Conservation (phyloP, 2,113 vertebrate species). For the Tympanuchus pallidicinctus region DNA sequence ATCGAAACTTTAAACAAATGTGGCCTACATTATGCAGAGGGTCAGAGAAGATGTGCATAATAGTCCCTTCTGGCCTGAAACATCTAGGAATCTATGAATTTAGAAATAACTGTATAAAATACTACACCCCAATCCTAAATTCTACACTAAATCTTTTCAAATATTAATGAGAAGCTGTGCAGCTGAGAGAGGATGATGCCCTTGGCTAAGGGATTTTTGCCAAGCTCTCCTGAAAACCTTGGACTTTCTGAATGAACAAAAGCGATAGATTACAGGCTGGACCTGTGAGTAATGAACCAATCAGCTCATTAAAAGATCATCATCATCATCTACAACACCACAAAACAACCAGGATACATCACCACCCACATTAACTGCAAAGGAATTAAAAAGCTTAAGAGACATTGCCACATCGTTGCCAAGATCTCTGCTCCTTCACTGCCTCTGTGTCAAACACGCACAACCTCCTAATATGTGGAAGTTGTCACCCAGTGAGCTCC, state of each 20-base stretch:
- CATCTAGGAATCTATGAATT: slow-evolving; percentile 50
- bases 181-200: background rate
- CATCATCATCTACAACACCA: background rate
- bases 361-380: background rate
- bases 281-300: background rate
- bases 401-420: background rate
- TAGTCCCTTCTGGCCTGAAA: slow-evolving; percentile 21
- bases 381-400: background rate
- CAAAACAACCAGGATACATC: background rate
- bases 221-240: background rate
- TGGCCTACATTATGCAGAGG: slow-evolving; percentile 1
- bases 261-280: background rate
- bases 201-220: slow-evolving; percentile 18
- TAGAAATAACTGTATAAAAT: slow-evolving; percentile 45
- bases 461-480: background rate
- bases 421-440: background rate
- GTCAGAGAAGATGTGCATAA: slow-evolving; percentile 36
- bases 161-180: slow-evolving; percentile 47
- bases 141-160: slow-evolving; percentile 45
- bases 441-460: background rate
- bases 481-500: background rate
- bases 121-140: background rate
- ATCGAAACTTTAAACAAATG: slow-evolving; percentile 66
- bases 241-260: background rate
- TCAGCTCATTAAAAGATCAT: slow-evolving; percentile 2